phyloP scores from a whole-genome alignment of 1,140 invertebrate genomes.

The Ridgeia piscesae region DNA sequence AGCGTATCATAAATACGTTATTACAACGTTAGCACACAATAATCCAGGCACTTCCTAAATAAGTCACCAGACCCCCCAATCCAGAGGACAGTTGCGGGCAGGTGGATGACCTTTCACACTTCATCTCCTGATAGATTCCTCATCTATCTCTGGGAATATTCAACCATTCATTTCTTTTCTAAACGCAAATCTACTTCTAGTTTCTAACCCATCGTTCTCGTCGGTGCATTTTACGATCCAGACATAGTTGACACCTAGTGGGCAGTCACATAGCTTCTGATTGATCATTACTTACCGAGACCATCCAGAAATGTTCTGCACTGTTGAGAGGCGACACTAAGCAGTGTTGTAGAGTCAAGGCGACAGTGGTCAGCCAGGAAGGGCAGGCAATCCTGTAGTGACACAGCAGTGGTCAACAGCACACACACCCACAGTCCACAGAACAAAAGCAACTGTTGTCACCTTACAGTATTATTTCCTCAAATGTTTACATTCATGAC shows the following conservation, averaged over 20 bases:
- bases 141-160: too few species aligned
- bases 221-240: not conserved
- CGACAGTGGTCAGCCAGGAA: not conserved
- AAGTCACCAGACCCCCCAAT: too few species aligned
- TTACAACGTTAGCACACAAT: too few species aligned
- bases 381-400: slow-evolving; percentile 25
- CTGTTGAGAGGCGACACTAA: slow-evolving; percentile 41
- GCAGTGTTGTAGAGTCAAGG: slow-evolving; percentile 24
- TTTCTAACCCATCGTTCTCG: not conserved
- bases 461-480: too few species aligned
- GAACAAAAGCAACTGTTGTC: too few species aligned
- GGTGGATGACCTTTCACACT: too few species aligned
- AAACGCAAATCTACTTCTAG: not conserved
- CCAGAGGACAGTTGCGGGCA: too few species aligned
- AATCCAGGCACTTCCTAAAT: too few species aligned
- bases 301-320: slow-evolving; percentile 42
- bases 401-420: not conserved
- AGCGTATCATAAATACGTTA: too few species aligned
- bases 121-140: too few species aligned
- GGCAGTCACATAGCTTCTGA: not conserved
- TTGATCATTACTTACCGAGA: slow-evolving; percentile 34
- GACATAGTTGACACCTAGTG: not conserved
- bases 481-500: too few species aligned
- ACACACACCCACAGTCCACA: too few species aligned
- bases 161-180: not conserved